phyloP scores from a whole-genome alignment of 1,140 invertebrate species.

The Monomorium pharaonis region DNA sequence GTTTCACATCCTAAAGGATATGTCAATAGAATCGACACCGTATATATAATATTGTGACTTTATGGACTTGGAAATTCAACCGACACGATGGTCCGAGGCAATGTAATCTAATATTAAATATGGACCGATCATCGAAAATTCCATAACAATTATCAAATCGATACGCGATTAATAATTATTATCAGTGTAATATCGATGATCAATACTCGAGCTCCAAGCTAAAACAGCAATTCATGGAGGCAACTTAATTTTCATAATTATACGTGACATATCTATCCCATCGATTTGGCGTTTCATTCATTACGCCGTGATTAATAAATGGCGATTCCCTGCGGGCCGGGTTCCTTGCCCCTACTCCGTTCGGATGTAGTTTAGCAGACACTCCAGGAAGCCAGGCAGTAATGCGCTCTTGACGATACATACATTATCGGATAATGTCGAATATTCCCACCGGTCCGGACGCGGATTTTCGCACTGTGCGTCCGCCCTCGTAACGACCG shows the following conservation, averaged over 20 bases:
- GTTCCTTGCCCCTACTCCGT: slow-evolving; percentile 9
- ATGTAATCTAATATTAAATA: not conserved
- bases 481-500: slow-evolving; percentile 43
- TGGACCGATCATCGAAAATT: not conserved
- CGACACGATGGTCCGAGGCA: not conserved
- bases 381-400: slow-evolving; percentile 42
- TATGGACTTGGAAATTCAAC: slow-evolving; percentile 1
- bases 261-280: not conserved
- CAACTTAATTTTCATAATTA: slow-evolving; percentile 49
- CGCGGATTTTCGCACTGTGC: slow-evolving; percentile 65
- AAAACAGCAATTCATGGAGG: not conserved
- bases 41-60: not conserved
- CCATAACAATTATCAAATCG: not conserved
- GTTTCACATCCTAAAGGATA: not conserved
- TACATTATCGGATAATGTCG: slow-evolving; percentile 71
- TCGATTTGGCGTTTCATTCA: slow-evolving; percentile 50
- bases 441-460: slow-evolving; percentile 68
- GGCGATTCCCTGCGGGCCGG: slow-evolving; percentile 13
- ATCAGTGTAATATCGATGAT: not conserved
- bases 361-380: slow-evolving; percentile 41
- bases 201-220: not conserved
- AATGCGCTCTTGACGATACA: slow-evolving; percentile 52
- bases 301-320: slow-evolving; percentile 54
- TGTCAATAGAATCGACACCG: not conserved
- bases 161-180: slow-evolving; percentile 1